A percentile compares a stretch with the other conserved stretches of the same genome.
Evolutionary conservation across 2,888 invertebrate genomes (phyloP).

Genomic region (Yponomeuta plumbellus): DNA sequence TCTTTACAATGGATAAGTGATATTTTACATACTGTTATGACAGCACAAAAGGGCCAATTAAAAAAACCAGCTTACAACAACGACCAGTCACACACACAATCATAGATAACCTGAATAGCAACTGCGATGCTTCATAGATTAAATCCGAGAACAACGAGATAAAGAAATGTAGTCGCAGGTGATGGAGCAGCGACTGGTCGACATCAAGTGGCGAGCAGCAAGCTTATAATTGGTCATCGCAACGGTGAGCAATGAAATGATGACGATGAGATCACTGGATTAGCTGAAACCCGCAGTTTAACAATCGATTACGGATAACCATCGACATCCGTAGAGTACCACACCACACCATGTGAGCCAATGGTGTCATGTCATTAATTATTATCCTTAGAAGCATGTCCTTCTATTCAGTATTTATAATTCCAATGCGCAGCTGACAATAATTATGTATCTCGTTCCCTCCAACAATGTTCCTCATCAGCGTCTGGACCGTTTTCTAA

Average conservation of each 20-base stretch:
- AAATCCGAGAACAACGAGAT: conserved; percentile 11
- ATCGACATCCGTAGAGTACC: neutral
- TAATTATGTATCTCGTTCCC: no score
- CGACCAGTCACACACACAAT: neutral
- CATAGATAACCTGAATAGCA: neutral
- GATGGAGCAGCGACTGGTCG: neutral
- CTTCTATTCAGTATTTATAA: no score
- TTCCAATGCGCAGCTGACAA: no score
- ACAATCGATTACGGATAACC: conserved; percentile 11
- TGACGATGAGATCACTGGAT: conserved; percentile 60
- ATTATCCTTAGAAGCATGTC: neutral
- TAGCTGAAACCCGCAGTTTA: conserved; percentile 41
- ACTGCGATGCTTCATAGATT: neutral
- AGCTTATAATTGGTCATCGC: conserved; percentile 49
- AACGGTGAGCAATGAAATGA: conserved; percentile 65
- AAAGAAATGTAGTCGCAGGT: neutral
- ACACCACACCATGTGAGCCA: neutral
- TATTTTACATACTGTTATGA: neutral
- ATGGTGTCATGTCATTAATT: neutral
- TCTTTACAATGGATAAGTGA: neutral
- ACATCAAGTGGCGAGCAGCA: neutral
- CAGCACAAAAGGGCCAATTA: conserved; percentile 3
- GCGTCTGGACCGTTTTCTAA: no score
- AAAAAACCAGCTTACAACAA: conserved; percentile 7
- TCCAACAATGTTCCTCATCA: no score